These are phyloP conservation scores for Quadroppia sp. DNA, from an alignment of 2,888 invertebrate genomes.

Conservation along the genomic window DNA sequence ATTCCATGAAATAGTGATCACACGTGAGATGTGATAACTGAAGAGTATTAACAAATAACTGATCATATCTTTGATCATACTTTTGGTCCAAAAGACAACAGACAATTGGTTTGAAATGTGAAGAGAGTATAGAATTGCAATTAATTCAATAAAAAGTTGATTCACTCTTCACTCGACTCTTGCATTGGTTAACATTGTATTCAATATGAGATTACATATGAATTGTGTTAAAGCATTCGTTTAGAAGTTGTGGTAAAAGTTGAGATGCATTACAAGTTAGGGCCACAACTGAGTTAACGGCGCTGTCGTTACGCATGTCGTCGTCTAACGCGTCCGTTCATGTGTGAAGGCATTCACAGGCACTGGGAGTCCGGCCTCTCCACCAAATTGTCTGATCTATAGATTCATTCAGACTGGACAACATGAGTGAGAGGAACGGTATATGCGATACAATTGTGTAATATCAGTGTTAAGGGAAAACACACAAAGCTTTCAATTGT, in stretches of 20 bases:
- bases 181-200: neutral
- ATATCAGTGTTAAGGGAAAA: neutral
- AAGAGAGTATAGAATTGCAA: too few relatives aligned
- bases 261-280: slow-evolving; percentile 6
- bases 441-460: too few relatives aligned
- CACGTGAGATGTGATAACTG: neutral
- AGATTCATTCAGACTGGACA: too few relatives aligned
- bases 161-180: neutral
- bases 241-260: neutral
- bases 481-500: neutral
- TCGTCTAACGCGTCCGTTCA: slow-evolving; percentile 10
- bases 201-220: neutral
- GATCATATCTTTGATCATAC: neutral
- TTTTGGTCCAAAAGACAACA: too few relatives aligned
- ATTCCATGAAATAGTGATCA: neutral
- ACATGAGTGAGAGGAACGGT: too few relatives aligned
- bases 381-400: neutral
- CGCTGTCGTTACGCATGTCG: slow-evolving; percentile 16
- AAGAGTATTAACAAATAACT: neutral
- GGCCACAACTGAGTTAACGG: too few relatives aligned
- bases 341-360: slow-evolving; percentile 22
- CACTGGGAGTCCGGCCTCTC: neutral
- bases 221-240: too few relatives aligned
- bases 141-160: too few relatives aligned
- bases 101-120: too few relatives aligned